phyloP scores from a whole-genome alignment of 2,113 vertebrate species.

The Ardeotis arabs region DNA sequence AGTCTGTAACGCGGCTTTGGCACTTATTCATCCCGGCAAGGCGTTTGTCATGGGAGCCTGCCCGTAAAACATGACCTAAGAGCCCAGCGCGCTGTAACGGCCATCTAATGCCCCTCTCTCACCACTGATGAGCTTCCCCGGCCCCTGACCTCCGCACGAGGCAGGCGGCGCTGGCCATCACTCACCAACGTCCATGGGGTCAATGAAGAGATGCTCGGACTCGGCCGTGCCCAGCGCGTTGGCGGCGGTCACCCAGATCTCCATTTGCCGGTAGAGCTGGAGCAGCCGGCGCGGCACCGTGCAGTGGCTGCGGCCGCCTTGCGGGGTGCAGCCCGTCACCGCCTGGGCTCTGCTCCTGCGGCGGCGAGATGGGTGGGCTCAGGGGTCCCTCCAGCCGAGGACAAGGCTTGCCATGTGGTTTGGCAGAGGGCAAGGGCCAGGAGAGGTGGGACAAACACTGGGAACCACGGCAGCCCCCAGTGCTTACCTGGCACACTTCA shows the following conservation, averaged over 20 bases:
- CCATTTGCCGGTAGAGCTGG: constrained; percentile 72
- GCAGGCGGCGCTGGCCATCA: fast-evolving
- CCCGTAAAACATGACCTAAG: neutral
- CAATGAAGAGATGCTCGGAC: constrained; percentile 73
- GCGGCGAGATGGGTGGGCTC: neutral
- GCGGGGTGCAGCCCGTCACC: constrained; percentile 30
- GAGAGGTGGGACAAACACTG: fast-evolving
- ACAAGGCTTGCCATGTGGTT: fast-evolving
- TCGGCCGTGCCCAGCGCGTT: constrained; percentile 81
- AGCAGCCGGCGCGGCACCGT: constrained; percentile 78
- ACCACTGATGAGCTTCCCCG: neutral
- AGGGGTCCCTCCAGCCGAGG: fast-evolving
- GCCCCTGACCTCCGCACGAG: neutral
- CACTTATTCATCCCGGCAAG: neutral
- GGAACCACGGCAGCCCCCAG: fast-evolving
- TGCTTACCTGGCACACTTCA: constrained; percentile 74
- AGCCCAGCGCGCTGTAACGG: neutral
- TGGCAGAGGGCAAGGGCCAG: neutral
- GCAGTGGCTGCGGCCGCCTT: constrained; percentile 32
- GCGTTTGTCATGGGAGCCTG: neutral
- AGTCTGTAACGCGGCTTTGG: neutral
- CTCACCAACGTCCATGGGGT: constrained; percentile 83
- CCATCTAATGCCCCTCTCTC: neutral
- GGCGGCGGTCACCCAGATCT: constrained; percentile 80
- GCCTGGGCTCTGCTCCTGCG: constrained; percentile 36